These are phyloP conservation scores for Macrotis lagotis DNA, from an alignment of 2,113 vertebrate genomes.

Conservation along the genomic window DNA sequence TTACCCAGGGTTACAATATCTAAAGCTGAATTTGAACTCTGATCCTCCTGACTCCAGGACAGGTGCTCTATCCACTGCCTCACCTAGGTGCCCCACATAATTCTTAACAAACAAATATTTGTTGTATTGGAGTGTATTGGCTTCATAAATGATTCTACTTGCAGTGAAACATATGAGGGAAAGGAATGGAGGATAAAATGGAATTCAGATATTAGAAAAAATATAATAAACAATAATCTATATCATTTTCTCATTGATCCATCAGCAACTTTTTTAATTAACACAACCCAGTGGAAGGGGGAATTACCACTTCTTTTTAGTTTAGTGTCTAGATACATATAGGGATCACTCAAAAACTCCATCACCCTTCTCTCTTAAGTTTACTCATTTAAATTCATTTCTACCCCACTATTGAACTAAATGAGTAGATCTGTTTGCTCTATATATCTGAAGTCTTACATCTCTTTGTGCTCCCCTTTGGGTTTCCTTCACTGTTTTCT, in stretches of 20 bases:
- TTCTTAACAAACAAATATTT: constrained; percentile 24
- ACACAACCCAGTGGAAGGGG: background rate
- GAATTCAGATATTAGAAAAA: background rate
- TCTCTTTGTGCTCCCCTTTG: constrained; percentile 3
- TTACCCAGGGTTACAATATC: background rate
- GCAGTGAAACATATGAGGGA: background rate
- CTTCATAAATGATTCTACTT: background rate
- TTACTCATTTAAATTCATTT: constrained; percentile 20
- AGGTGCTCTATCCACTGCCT: too few species aligned
- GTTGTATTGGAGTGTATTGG: background rate
- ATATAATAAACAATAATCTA: constrained; percentile 29
- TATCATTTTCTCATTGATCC: background rate
- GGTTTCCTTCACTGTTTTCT: constrained; percentile 18
- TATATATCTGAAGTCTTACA: constrained; percentile 4
- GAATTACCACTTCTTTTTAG: background rate
- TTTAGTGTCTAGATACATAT: background rate
- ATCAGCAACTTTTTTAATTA: background rate
- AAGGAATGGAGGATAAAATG: background rate
- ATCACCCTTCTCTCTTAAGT: background rate
- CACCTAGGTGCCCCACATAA: background rate
- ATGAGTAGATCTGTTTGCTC: background rate
- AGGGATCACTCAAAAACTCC: background rate
- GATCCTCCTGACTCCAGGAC: background rate
- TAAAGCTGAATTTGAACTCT: background rate
- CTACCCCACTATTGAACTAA: constrained; percentile 12